Evolutionary conservation across 2,797 vertebrate genomes (phyloP).

Genomic region (Phylloscopus collybita): DNA sequence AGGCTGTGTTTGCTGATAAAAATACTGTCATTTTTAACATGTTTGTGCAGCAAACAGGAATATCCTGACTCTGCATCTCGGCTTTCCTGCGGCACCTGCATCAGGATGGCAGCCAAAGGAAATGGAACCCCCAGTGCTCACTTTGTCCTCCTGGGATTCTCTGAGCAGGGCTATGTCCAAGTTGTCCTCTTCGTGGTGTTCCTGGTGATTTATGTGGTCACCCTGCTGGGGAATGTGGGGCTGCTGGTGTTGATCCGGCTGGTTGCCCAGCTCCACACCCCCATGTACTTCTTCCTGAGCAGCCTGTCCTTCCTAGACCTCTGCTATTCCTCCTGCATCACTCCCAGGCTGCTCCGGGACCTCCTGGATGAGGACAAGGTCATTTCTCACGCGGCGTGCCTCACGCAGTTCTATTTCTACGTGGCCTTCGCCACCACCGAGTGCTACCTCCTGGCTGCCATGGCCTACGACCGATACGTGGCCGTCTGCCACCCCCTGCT

Average conservation of each 20-base stretch:
- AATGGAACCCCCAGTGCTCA: neutral
- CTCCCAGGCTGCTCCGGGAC: neutral
- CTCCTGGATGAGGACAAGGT: neutral
- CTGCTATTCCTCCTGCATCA: neutral
- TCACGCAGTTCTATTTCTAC: neutral
- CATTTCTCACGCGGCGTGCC: rapidly evolving
- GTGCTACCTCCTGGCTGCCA: neutral
- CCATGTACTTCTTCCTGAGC: neutral
- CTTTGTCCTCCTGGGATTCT: neutral
- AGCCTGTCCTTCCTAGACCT: neutral
- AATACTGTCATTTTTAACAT: neutral
- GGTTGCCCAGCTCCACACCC: neutral
- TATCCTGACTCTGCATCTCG: neutral
- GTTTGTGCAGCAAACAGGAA: neutral
- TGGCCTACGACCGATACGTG: neutral
- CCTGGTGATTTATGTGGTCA: neutral
- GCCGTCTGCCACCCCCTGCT: neutral
- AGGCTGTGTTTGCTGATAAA: neutral
- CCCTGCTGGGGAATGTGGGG: neutral
- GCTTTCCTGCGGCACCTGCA: neutral
- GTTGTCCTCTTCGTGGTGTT: neutral
- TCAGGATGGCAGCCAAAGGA: neutral
- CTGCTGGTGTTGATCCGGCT: neutral
- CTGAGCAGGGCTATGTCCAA: neutral
- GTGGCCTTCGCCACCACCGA: neutral